Percentiles rank a stretch among this genome's conserved stretches.
phyloP scores from a whole-genome alignment of 2,888 invertebrate genomes.

The Noctua comes region DNA sequence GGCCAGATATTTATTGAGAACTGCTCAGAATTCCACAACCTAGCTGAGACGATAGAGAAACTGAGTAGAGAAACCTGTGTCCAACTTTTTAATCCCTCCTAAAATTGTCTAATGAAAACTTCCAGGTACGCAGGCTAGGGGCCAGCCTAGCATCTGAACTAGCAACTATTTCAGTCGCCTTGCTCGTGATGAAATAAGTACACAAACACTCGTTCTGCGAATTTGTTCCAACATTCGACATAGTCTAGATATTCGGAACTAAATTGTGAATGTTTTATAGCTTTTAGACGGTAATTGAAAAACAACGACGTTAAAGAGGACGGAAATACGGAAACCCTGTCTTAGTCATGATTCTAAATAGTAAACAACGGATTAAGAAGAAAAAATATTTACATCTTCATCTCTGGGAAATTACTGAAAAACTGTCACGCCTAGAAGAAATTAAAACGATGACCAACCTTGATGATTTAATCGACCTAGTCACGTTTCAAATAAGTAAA shows the following conservation, averaged over 20 bases:
- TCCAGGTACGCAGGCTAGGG: constrained; percentile 35
- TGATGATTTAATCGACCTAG: background rate
- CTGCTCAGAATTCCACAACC: background rate
- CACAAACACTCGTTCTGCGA: constrained; percentile 54
- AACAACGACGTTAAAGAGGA: constrained; percentile 24
- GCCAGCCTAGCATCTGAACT: constrained; percentile 45
- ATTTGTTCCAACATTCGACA: constrained; percentile 64
- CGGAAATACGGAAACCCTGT: constrained; percentile 15
- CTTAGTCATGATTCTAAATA: constrained; percentile 23
- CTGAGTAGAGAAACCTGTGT: background rate
- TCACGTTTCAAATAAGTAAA: constrained; percentile 22
- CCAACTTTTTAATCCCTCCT: background rate
- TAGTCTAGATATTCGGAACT: constrained; percentile 65
- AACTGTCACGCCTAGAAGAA: constrained; percentile 9
- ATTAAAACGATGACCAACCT: constrained; percentile 21
- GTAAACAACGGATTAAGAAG: constrained; percentile 43
- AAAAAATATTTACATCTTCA: constrained; percentile 8
- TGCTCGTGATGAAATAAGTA: constrained; percentile 68
- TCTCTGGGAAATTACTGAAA: constrained; percentile 32
- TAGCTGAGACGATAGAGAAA: background rate
- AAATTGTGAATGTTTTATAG: constrained; percentile 53
- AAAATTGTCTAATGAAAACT: constrained; percentile 4
- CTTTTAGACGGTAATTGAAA: constrained; percentile 56
- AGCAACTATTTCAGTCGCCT: constrained; percentile 63
- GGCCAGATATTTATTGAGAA: background rate